Percentiles rank a stretch among this genome's conserved stretches.
Evolutionary conservation across 1,140 invertebrate genomes (phyloP).

Genomic region (Atta colombica): DNA sequence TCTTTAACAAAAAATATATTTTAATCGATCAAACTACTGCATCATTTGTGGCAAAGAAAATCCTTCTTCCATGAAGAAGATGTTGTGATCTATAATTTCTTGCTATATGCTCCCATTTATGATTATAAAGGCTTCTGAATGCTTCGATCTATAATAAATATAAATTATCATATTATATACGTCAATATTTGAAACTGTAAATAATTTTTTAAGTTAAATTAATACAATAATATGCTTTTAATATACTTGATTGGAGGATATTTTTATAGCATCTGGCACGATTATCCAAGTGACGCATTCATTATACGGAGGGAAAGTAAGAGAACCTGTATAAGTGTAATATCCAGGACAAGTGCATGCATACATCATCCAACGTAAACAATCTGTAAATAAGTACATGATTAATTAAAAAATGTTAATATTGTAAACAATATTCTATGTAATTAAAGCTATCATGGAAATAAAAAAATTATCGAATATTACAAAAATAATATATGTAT

Average conservation of each 20-base stretch:
- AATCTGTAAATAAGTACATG: slow-evolving; percentile 58
- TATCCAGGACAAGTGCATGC: slow-evolving; percentile 78
- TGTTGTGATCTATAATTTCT: slow-evolving; percentile 71
- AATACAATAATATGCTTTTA: slow-evolving; percentile 54
- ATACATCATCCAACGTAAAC: slow-evolving; percentile 72
- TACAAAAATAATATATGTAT: background rate
- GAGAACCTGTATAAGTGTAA: slow-evolving; percentile 90
- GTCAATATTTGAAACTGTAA: background rate
- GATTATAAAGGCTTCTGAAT: slow-evolving; percentile 67
- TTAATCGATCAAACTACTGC: slow-evolving; percentile 16
- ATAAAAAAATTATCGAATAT: background rate
- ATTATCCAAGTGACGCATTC: slow-evolving; percentile 92
- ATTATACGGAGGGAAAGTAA: slow-evolving; percentile 91
- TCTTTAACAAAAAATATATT: background rate
- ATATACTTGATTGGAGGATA: slow-evolving; percentile 90
- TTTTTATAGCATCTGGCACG: slow-evolving; percentile 90
- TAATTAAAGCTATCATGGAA: background rate
- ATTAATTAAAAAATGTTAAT: slow-evolving; percentile 1
- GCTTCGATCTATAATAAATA: slow-evolving; percentile 63
- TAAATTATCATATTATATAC: slow-evolving; percentile 65
- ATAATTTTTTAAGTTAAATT: slow-evolving; percentile 49
- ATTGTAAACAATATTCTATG: background rate
- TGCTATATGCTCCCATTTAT: slow-evolving; percentile 58
- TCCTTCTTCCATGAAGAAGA: slow-evolving; percentile 65
- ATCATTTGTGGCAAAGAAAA: slow-evolving; percentile 61